Evolutionary conservation across 2,888 invertebrate genomes (phyloP).

Genomic region (Celastrina argiolus): DNA sequence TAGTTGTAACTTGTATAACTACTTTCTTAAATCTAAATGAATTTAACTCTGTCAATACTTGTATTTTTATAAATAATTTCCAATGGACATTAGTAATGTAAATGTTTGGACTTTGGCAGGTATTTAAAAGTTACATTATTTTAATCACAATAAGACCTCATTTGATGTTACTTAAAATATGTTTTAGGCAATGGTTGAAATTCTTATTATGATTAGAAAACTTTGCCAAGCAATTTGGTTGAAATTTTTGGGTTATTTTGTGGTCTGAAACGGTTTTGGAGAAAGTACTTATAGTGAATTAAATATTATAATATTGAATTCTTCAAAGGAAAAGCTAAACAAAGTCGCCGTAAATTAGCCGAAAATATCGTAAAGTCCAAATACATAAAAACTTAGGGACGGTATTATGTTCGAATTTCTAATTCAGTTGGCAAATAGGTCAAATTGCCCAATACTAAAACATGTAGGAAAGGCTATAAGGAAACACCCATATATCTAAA

Average conservation of each 20-base stretch:
- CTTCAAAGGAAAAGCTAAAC: not conserved
- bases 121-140: no score
- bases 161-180: no score
- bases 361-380: not conserved
- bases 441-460: not conserved
- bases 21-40: no score
- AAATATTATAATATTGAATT: not conserved
- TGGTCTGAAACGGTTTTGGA: not conserved
- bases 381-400: not conserved
- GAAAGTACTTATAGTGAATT: not conserved
- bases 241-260: not conserved
- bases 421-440: not conserved
- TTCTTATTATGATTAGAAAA: no score
- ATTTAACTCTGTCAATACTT: no score
- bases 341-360: not conserved
- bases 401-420: slow-evolving; percentile 1
- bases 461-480: not conserved
- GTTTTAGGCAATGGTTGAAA: no score
- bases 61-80: no score
- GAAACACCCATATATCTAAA: not conserved
- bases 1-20: no score
- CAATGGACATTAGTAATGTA: no score
- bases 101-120: no score
- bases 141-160: no score
- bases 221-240: not conserved